Conservation (phyloP, 1,140 invertebrate species). For the Hesperophylax magnus region DNA sequence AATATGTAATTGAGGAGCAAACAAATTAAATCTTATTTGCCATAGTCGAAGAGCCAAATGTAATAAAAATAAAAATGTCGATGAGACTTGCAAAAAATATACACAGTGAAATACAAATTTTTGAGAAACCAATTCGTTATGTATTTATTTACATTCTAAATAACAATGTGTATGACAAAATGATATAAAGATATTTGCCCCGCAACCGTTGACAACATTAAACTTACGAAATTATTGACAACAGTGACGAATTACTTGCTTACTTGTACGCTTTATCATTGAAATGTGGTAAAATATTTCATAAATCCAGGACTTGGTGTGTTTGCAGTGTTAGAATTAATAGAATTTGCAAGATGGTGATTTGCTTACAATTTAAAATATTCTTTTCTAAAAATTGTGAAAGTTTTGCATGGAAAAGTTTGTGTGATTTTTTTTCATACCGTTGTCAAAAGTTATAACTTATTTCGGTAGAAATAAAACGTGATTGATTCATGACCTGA, state of each 20-base stretch:
- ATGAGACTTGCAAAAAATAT: neutral
- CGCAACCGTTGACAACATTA: constrained; percentile 23
- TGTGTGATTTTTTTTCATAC: neutral
- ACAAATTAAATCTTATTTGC: too few relatives aligned
- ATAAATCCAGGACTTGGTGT: neutral
- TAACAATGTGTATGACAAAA: neutral
- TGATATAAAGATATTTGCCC: constrained; percentile 17
- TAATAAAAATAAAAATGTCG: neutral
- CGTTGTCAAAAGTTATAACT: neutral
- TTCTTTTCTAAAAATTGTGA: too few relatives aligned
- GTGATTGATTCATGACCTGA: too few relatives aligned
- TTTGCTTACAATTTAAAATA: neutral
- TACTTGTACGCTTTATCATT: neutral
- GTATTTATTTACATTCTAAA: too few relatives aligned
- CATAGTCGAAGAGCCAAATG: neutral
- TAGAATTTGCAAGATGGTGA: neutral
- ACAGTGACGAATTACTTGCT: constrained; percentile 33
- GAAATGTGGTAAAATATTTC: constrained; percentile 6
- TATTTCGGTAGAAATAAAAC: too few relatives aligned
- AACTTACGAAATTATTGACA: constrained; percentile 30
- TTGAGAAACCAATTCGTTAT: too few relatives aligned
- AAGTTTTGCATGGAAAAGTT: neutral
- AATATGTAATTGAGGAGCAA: too few relatives aligned
- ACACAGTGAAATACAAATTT: neutral
- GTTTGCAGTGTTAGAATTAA: neutral